Conservation (phyloP, 2,113 vertebrate genomes). For the Desmodus rotundus region DNA sequence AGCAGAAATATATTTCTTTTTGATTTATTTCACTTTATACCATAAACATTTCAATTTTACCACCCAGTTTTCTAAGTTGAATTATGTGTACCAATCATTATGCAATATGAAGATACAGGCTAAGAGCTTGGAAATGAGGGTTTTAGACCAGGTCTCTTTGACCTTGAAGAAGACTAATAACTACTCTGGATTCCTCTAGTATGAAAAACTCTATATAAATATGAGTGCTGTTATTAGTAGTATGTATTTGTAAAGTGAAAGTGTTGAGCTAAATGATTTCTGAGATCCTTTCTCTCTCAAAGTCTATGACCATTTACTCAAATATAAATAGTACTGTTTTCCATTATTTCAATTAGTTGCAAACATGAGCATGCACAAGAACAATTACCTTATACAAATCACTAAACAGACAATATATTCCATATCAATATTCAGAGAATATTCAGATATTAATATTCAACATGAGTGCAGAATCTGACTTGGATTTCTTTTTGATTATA, state of each 20-base stretch:
- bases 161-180: not conserved
- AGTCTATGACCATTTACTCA: not conserved
- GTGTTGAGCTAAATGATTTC: not conserved
- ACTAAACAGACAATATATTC: not conserved
- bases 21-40: not conserved
- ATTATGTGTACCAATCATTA: not conserved
- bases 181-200: not conserved
- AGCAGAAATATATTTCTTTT: constrained; percentile 6
- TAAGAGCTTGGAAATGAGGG: not conserved
- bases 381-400: not conserved
- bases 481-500: constrained; percentile 31
- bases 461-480: not conserved
- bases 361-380: not conserved
- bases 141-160: not conserved
- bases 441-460: constrained; percentile 43
- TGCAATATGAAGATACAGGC: not conserved
- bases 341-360: constrained; percentile 22
- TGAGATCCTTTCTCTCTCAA: not conserved
- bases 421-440: not conserved
- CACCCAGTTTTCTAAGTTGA: not conserved
- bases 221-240: not conserved
- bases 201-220: not conserved
- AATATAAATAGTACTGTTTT: not conserved
- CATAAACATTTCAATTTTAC: not conserved
- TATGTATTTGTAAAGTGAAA: not conserved